Percentiles rank a stretch among this genome's conserved stretches.
Conservation (phyloP, 2,797 vertebrate genomes). For the Pteronotus mesoamericanus region DNA sequence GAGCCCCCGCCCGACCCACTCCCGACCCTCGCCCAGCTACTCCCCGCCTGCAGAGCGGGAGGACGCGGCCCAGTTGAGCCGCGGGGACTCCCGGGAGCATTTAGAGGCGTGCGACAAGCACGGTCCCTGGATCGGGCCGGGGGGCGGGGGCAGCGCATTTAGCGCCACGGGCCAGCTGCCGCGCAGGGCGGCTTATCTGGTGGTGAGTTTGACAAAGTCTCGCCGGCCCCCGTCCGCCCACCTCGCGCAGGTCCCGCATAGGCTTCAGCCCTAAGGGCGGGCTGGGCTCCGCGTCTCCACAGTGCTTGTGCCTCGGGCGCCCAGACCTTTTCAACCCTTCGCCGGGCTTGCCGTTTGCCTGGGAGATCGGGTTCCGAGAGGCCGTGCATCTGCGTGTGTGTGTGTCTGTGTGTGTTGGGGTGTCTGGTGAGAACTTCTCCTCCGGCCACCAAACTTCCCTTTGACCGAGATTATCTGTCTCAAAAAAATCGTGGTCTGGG, state of each 20-base stretch:
- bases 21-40: not conserved
- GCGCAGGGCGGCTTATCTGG: not conserved
- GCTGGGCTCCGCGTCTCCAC: not conserved
- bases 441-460: not conserved
- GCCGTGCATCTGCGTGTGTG: not conserved
- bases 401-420: not conserved
- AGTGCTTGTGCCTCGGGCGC: not conserved
- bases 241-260: not conserved
- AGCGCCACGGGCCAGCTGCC: not conserved
- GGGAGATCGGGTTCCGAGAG: not conserved
- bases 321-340: not conserved
- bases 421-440: conserved; percentile 15
- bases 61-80: not conserved
- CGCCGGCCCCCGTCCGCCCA: too few species aligned
- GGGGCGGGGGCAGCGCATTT: not conserved
- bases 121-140: not conserved
- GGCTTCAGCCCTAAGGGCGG: not conserved
- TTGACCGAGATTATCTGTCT: not conserved
- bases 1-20: not conserved
- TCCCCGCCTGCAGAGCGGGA: not conserved
- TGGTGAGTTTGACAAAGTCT: not conserved
- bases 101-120: not conserved
- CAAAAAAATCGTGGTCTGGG: not conserved
- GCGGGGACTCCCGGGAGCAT: not conserved
- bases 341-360: not conserved